Percentiles rank a stretch among this genome's conserved stretches.
phyloP scores from a whole-genome alignment of 2,113 vertebrate species.

The Physeter macrocephalus region DNA sequence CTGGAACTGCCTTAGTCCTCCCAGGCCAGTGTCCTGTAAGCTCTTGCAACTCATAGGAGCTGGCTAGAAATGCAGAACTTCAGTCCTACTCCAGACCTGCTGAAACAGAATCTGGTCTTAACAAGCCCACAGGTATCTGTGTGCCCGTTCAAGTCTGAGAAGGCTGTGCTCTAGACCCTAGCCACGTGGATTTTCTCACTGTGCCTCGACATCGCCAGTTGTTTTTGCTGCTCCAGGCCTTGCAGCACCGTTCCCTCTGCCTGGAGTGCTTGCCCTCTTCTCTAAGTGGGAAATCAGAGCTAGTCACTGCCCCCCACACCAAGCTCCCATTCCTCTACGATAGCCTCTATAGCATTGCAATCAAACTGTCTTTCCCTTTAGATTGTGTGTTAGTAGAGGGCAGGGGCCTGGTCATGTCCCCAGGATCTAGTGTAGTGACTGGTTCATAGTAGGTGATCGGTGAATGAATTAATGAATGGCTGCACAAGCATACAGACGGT shows the following conservation, averaged over 20 bases:
- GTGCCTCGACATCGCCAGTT: background rate
- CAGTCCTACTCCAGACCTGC: background rate
- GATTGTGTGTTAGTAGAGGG: background rate
- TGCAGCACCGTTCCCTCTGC: background rate
- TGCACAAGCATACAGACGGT: background rate
- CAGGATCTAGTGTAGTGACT: background rate
- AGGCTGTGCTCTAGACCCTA: background rate
- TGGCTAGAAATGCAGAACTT: background rate
- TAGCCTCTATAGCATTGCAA: background rate
- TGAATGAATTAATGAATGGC: background rate
- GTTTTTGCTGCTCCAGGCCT: background rate
- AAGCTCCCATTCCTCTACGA: background rate
- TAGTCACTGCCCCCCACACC: background rate
- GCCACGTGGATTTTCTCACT: background rate
- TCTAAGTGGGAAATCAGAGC: background rate
- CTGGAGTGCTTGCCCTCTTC: background rate
- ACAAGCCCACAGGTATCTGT: background rate
- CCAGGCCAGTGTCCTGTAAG: background rate
- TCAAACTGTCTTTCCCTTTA: background rate
- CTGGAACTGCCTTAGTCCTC: background rate
- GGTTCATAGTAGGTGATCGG: background rate
- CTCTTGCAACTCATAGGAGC: background rate
- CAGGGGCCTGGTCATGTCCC: background rate
- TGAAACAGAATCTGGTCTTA: background rate
- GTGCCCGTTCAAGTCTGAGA: background rate